These are phyloP conservation scores for Latrodectus hesperus DNA, from an alignment of 2,888 invertebrate species.

Conservation along the genomic window DNA sequence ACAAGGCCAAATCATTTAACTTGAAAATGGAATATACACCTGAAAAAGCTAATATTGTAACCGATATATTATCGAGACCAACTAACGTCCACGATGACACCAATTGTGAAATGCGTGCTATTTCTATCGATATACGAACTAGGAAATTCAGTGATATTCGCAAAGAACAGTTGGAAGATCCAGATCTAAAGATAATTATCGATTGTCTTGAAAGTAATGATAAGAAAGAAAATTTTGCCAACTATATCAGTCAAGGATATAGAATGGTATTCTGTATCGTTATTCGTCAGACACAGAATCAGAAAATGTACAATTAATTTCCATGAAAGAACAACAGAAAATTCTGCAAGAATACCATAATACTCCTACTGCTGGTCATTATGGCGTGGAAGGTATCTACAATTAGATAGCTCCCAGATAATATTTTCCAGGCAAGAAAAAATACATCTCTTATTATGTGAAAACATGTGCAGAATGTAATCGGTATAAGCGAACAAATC, in stretches of 20 bases:
- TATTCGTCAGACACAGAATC: neutral
- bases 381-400: neutral
- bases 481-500: neutral
- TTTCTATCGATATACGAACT: too few species aligned
- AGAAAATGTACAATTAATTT: neutral
- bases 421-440: too few species aligned
- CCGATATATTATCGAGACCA: neutral
- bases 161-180: neutral
- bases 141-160: too few species aligned
- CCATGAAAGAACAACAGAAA: neutral
- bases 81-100: neutral
- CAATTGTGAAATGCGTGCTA: neutral
- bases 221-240: too few species aligned
- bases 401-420: neutral
- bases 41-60: constrained; percentile 11
- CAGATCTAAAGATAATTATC: neutral
- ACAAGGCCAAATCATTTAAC: too few species aligned
- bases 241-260: too few species aligned
- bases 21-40: too few species aligned
- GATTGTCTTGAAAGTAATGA: too few species aligned
- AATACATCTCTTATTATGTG: too few species aligned
- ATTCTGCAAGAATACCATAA: neutral
- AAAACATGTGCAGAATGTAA: neutral
- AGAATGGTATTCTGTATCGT: too few species aligned
- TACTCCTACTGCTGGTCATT: neutral